Conservation (phyloP, 2,113 vertebrate genomes). For the Penelope pileata region DNA sequence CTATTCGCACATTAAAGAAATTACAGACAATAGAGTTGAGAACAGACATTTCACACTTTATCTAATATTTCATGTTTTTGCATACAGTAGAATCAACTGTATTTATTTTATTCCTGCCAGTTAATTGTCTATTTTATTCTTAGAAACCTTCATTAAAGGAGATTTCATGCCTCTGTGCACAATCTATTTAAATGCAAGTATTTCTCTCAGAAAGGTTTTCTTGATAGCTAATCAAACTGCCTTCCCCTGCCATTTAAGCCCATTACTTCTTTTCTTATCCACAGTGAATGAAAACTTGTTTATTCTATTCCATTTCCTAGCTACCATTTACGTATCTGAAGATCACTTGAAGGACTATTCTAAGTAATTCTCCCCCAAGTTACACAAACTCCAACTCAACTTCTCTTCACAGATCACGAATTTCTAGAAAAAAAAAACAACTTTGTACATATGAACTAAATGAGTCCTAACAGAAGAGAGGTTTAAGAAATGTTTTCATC, state of each 20-base stretch:
- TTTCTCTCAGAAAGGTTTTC: not conserved
- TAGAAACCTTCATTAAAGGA: not conserved
- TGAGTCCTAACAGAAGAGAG: not conserved
- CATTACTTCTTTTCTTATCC: not conserved
- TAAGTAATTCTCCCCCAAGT: not conserved
- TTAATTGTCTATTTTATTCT: not conserved
- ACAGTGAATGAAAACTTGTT: not conserved
- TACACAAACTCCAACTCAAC: not conserved
- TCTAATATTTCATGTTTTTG: not conserved
- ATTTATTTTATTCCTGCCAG: not conserved
- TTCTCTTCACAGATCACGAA: not conserved
- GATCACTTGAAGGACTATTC: not conserved
- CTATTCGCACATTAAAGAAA: not conserved
- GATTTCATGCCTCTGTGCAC: not conserved
- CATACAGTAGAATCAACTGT: not conserved
- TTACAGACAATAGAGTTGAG: not conserved
- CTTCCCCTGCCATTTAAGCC: not conserved
- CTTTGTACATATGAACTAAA: not conserved
- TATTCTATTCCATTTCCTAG: not conserved
- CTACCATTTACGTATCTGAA: not conserved
- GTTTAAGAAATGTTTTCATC: not conserved
- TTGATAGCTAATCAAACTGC: not conserved
- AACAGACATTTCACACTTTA: not conserved
- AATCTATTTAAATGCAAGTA: not conserved
- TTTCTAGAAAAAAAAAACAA: not conserved